Evolutionary conservation across 1,140 invertebrate species (phyloP).

Genomic region (Drosophila persimilis): DNA sequence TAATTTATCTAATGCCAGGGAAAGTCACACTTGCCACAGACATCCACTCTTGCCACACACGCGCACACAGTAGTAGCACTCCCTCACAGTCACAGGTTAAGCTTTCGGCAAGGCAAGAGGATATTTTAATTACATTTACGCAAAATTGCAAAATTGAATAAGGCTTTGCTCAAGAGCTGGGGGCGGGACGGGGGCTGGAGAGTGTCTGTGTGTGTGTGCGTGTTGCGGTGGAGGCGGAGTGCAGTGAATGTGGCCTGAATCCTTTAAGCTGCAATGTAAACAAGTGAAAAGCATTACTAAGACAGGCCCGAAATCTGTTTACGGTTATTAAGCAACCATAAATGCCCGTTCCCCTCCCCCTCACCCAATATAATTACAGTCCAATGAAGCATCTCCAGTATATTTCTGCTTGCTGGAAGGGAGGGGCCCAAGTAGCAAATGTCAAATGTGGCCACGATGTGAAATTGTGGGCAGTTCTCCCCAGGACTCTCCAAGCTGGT

Average conservation of each 20-base stretch:
- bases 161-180: conserved; percentile 31
- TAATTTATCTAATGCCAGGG: conserved; percentile 62
- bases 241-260: conserved; percentile 17
- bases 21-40: conserved; percentile 50
- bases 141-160: conserved; percentile 76
- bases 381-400: not conserved
- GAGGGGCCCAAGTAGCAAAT: too few relatives aligned
- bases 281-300: conserved; percentile 71
- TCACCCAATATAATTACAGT: conserved; percentile 24
- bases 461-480: too few relatives aligned
- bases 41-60: not conserved
- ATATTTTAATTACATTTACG: conserved; percentile 81
- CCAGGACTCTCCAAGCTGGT: too few relatives aligned
- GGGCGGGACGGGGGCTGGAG: not conserved
- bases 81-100: conserved; percentile 52
- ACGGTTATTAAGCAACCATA: conserved; percentile 49
- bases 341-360: not conserved
- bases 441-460: too few relatives aligned
- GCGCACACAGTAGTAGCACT: too few relatives aligned
- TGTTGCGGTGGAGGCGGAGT: not conserved
- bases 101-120: conserved; percentile 61
- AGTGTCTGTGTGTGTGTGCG: conserved; percentile 22
- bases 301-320: conserved; percentile 54
- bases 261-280: conserved; percentile 72
- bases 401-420: too few relatives aligned